These are phyloP conservation scores for Sesamia nonagrioides DNA, from an alignment of 1,140 invertebrate genomes.

Conservation along the genomic window DNA sequence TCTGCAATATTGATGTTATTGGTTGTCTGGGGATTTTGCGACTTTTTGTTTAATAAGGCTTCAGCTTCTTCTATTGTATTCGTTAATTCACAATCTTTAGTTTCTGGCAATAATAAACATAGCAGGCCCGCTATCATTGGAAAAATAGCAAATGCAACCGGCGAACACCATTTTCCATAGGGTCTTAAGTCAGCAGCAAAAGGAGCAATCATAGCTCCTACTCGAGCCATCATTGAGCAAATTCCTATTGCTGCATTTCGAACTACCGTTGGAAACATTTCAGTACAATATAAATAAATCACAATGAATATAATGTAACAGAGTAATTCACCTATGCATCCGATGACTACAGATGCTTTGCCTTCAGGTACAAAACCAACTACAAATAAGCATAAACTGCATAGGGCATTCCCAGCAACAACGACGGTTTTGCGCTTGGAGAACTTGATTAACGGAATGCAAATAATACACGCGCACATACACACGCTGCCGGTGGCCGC, in stretches of 20 bases:
- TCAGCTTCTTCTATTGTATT: constrained; percentile 93
- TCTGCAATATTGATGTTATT: not conserved
- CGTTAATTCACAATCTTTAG: constrained; percentile 90
- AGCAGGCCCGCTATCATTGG: constrained; percentile 90
- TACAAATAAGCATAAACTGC: constrained; percentile 88
- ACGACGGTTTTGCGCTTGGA: constrained; percentile 88
- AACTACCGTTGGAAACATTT: constrained; percentile 91
- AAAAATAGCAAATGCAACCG: constrained; percentile 91
- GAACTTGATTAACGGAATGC: constrained; percentile 89
- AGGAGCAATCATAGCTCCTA: constrained; percentile 90
- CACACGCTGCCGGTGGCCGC: constrained; percentile 89
- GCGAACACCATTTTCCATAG: constrained; percentile 88
- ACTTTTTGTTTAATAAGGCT: constrained; percentile 88
- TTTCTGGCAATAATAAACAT: constrained; percentile 92
- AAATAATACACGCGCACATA: constrained; percentile 89
- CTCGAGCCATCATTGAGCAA: constrained; percentile 90
- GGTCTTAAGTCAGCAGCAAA: constrained; percentile 87
- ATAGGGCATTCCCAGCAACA: constrained; percentile 87
- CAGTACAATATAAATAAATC: constrained; percentile 90
- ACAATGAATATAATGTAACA: constrained; percentile 90
- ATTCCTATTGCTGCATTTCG: constrained; percentile 90
- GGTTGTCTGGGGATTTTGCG: not conserved
- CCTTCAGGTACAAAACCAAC: constrained; percentile 87
- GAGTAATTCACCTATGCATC: constrained; percentile 90
- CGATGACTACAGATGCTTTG: constrained; percentile 86